phyloP scores from a whole-genome alignment of 2,113 vertebrate species.

The Eidolon helvum region DNA sequence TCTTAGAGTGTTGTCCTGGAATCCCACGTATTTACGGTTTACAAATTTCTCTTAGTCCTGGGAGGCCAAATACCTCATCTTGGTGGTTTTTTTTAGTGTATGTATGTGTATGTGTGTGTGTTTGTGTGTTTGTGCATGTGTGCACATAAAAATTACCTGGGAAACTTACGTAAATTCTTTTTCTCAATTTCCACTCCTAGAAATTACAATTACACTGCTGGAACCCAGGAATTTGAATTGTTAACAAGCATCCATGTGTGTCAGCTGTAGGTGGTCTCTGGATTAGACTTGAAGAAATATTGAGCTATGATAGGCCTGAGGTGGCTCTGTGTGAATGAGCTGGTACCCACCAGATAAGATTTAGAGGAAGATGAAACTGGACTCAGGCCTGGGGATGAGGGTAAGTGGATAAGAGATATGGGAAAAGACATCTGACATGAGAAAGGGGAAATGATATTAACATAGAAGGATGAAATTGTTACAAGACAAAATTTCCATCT shows the following conservation, averaged over 20 bases:
- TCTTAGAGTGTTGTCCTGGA: neutral
- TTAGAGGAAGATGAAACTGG: neutral
- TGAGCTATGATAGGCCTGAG: neutral
- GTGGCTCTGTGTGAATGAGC: neutral
- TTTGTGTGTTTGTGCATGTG: too few species aligned
- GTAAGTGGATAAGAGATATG: neutral
- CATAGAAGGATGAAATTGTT: neutral
- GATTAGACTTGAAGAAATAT: neutral
- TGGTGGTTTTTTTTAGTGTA: neutral
- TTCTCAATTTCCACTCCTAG: neutral
- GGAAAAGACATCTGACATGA: neutral
- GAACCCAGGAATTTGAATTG: neutral
- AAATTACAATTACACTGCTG: neutral
- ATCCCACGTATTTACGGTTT: slow-evolving; percentile 3
- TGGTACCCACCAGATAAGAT: neutral
- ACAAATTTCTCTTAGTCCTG: neutral
- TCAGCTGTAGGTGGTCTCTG: neutral
- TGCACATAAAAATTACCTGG: neutral
- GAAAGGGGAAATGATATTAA: neutral
- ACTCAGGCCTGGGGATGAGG: too few species aligned
- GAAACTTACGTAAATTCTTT: neutral
- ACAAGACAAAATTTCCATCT: neutral
- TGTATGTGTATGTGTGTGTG: neutral
- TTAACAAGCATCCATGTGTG: neutral
- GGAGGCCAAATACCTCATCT: neutral